Base-by-base conservation (phyloP, 2,888 invertebrate genomes). In the Osedax frankpressi region DNA sequence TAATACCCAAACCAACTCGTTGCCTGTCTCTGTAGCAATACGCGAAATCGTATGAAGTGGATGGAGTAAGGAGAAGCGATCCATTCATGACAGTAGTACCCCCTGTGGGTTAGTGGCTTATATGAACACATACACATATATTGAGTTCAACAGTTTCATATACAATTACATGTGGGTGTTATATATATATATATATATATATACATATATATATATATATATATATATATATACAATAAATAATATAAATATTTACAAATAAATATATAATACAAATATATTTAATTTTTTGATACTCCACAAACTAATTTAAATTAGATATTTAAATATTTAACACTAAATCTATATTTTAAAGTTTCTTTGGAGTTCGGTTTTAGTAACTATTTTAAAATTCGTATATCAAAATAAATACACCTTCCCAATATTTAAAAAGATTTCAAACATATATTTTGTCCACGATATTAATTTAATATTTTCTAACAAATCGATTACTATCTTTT, bases 71-170 rank as follows among this genome's bases (percentile, higher is more conserved):
- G 29, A 73, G 75, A 19, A 79, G 79, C n/a, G 81, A 81, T 72
- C 80, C 81, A 1, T 79, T 79, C 70, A 79, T 81, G 78, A 77
- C 77, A 1, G 65, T 79, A 6, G 28, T 80, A 0, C 78, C 79
- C 3, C 69, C 69, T n/a, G 44, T 44, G 19, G 44, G 44, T 44
- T 44, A 44, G 44, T 6, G 11, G 19, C 44, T 6, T 44, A 19
- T 44, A 19, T 44, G 19, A 44, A 44, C 19, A 44, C 19, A 44
- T 44, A 44, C 19, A 44, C 19, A 44, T 44, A 44, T 44, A 44
- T 44, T 6, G 11, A 44, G 11, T 6, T 44, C 11, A 11, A 19
- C n/a, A n/a, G n/a, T n/a, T n/a, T n/a, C n/a, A n/a, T n/a, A n/a
- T n/a, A n/a, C n/a, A n/a, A n/a, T n/a, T n/a, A n/a, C n/a, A n/a